These are phyloP conservation scores for Drosophila quasianomalipes DNA, from an alignment of 2,888 invertebrate genomes.

Conservation along the genomic window DNA sequence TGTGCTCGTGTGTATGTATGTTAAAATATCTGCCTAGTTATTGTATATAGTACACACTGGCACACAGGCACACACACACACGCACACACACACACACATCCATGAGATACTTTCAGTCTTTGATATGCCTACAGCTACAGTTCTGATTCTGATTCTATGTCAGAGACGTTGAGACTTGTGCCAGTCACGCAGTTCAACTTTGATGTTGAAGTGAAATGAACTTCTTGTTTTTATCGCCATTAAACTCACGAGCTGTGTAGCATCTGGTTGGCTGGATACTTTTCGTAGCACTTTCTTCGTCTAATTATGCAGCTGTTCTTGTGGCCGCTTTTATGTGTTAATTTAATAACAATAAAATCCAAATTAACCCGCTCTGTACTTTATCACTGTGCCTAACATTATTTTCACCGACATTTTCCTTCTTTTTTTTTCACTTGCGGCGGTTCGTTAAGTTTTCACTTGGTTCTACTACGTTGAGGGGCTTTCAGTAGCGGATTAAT, in stretches of 20 bases:
- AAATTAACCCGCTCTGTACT: slow-evolving; percentile 67
- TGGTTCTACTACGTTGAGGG: slow-evolving; percentile 8
- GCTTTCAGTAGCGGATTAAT: slow-evolving; percentile 27
- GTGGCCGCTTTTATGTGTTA: slow-evolving; percentile 66
- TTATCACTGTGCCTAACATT: slow-evolving; percentile 62
- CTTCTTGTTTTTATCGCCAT: slow-evolving; percentile 58
- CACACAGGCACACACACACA: background rate
- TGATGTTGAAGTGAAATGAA: slow-evolving; percentile 66
- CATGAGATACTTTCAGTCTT: slow-evolving; percentile 30
- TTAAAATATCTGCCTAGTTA: slow-evolving; percentile 20
- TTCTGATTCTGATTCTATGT: slow-evolving; percentile 73
- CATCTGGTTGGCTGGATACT: slow-evolving; percentile 21
- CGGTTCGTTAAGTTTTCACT: slow-evolving; percentile 66
- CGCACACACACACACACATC: slow-evolving; percentile 5
- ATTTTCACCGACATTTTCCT: slow-evolving; percentile 60
- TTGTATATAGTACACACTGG: background rate
- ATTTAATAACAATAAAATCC: slow-evolving; percentile 78
- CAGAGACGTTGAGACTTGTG: slow-evolving; percentile 25
- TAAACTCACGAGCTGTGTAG: slow-evolving; percentile 62
- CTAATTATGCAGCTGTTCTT: slow-evolving; percentile 79
- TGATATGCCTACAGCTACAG: slow-evolving; percentile 14
- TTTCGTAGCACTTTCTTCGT: slow-evolving; percentile 69
- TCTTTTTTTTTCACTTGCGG: slow-evolving; percentile 64
- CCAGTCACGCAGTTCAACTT: slow-evolving; percentile 50
- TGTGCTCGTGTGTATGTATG: slow-evolving; percentile 16